Base-by-base conservation (phyloP, 2,888 invertebrate genomes). In the Erynnis tages region DNA sequence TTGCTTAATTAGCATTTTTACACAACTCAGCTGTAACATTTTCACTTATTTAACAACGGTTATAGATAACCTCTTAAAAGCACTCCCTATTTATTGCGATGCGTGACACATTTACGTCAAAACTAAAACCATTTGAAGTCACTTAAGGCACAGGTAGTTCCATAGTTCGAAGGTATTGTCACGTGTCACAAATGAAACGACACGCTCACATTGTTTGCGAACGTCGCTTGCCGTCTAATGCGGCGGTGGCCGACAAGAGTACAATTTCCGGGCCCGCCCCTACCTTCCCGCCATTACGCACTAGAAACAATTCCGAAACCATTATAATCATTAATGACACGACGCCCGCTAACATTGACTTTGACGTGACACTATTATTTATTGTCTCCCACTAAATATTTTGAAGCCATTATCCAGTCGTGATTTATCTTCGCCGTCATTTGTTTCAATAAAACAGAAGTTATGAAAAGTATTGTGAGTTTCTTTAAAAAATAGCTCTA, bases 201-300 rank as follows among this genome's bases (percentile, higher is more conserved):
- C 76, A 79, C 77, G 71, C 76, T 76, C 75, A 69, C 71, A 72
- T 65, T 66, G 70, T 65, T 66, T 58, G 59, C 61, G 60, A 56
- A 64, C 60, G 66, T 60, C 66, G 73, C 74, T 79, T 86, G 86
- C 84, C 85, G 83, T 84, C 79, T 87, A 87, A 87, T 86, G 87
- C 73, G 74, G 64, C 76, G 72, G 71, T 74, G 74, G 72, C 68
- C 79, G 79, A 82, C 79, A 82, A 83, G 81, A 85, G 79, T 81
- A 85, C 84, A 84, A 88, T 86, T 88, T 88, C 87, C 87, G 83
- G 84, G 62, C 74, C 71, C 75, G 73, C 77, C 84, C 85, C 81
- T 72, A 76, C 80, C 80, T 82, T 76, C 71, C 81, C 74, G 71
- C 72, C 75, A 81, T 82, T 82, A 81, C 73, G 73, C 72, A 73